phyloP scores from a whole-genome alignment of 2,113 vertebrate species.

The Tyto alba region DNA sequence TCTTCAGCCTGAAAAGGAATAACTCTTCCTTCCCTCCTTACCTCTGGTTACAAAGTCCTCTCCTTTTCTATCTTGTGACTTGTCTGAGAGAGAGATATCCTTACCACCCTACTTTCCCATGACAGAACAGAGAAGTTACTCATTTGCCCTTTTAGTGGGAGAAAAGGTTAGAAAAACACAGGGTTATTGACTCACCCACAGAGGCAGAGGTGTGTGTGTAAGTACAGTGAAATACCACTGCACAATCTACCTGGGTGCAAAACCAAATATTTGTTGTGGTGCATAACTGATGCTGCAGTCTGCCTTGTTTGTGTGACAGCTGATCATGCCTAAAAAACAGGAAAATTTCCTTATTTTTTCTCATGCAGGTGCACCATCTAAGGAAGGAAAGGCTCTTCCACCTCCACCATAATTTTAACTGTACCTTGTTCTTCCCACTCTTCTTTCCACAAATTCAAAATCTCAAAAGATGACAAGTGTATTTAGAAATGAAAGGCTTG shows the following conservation, averaged over 20 bases:
- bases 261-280: neutral
- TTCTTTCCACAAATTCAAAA: neutral
- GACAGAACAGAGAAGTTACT: neutral
- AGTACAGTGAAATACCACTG: neutral
- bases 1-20: neutral
- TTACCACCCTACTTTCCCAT: neutral
- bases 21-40: neutral
- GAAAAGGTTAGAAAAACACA: slow-evolving; percentile 6
- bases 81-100: neutral
- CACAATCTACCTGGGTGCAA: neutral
- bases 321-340: neutral
- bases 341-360: neutral
- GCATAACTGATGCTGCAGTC: neutral
- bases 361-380: neutral
- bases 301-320: neutral
- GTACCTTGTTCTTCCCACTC: neutral
- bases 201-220: neutral
- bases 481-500: neutral
- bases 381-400: neutral
- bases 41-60: neutral
- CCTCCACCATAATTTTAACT: neutral
- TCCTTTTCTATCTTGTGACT: neutral
- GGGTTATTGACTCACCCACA: neutral
- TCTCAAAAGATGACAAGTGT: accelerated
- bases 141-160: neutral